Conservation (phyloP, 2,797 vertebrate species). For the Molothrus aeneus region DNA sequence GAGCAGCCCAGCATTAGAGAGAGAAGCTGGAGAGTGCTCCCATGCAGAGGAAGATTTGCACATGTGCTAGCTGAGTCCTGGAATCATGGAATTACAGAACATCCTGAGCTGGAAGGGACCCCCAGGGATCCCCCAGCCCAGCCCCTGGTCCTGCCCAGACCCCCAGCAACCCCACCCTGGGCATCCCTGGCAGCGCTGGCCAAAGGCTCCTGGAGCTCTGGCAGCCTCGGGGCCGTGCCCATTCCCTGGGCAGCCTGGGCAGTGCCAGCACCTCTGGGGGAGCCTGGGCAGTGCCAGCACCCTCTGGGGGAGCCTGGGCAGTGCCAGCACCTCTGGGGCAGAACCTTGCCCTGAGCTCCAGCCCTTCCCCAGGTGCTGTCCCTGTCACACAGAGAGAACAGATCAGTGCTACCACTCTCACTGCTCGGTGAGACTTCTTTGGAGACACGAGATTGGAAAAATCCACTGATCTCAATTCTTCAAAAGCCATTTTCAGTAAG, state of each 20-base stretch:
- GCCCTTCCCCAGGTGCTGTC: accelerated
- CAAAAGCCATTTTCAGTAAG: not conserved
- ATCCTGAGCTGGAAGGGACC: too few species aligned
- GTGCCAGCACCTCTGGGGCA: too few species aligned
- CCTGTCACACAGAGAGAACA: not conserved
- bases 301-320: too few species aligned
- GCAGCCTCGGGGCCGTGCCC: not conserved
- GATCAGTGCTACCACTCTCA: not conserved
- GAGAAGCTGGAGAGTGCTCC: not conserved
- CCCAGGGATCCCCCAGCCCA: accelerated
- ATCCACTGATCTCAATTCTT: not conserved
- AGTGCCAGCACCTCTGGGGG: too few species aligned
- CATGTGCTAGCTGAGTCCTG: not conserved
- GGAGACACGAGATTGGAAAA: not conserved
- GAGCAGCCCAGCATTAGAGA: not conserved
- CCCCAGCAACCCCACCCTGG: not conserved
- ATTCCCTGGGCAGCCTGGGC: not conserved
- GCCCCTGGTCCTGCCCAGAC: accelerated
- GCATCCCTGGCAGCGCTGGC: not conserved
- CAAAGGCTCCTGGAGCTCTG: not conserved
- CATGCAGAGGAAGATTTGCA: not conserved
- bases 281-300: not conserved
- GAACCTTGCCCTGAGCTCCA: accelerated
- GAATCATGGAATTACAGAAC: not conserved
- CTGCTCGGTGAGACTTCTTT: not conserved